Evolutionary conservation across 1,140 invertebrate genomes (phyloP).

Genomic region (Agrypnia vestita): DNA sequence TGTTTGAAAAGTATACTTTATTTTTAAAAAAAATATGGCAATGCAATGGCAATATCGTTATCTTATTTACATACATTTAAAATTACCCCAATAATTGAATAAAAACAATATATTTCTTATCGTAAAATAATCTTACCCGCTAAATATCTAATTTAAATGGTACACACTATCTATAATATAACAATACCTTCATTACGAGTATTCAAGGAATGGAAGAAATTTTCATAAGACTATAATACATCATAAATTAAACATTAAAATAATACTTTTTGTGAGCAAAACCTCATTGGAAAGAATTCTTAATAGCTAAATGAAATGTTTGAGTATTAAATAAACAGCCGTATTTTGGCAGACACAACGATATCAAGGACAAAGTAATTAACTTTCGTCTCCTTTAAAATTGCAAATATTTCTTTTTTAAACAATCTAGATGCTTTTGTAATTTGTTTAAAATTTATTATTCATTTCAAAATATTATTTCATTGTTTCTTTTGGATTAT

Average conservation of each 20-base stretch:
- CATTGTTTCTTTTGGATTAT: too few species aligned
- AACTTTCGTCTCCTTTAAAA: too few species aligned
- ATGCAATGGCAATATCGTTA: constrained; percentile 52
- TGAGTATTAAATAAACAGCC: constrained; percentile 4
- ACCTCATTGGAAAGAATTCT: constrained; percentile 20
- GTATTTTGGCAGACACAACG: neutral
- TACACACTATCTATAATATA: constrained; percentile 12
- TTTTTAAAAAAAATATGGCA: constrained; percentile 57
- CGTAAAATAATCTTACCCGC: constrained; percentile 34
- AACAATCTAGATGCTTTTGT: too few species aligned
- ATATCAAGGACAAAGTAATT: too few species aligned
- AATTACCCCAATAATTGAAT: constrained; percentile 54
- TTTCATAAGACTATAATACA: constrained; percentile 48
- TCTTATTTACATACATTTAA: constrained; percentile 53
- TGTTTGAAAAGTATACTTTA: constrained; percentile 50
- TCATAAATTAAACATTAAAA: constrained; percentile 32
- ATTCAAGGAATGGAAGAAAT: constrained; percentile 46
- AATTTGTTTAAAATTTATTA: too few species aligned
- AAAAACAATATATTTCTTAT: constrained; percentile 49
- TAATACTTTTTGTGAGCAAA: constrained; percentile 41
- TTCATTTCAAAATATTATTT: too few species aligned
- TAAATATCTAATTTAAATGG: constrained; percentile 48
- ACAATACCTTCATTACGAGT: constrained; percentile 45
- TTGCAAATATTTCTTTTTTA: too few species aligned
- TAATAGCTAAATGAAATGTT: constrained; percentile 17